Evolutionary conservation across 2,113 vertebrate species (phyloP), one percentile per base, ranked within the genome.

Genomic region (Chaetodon auriga): DNA sequence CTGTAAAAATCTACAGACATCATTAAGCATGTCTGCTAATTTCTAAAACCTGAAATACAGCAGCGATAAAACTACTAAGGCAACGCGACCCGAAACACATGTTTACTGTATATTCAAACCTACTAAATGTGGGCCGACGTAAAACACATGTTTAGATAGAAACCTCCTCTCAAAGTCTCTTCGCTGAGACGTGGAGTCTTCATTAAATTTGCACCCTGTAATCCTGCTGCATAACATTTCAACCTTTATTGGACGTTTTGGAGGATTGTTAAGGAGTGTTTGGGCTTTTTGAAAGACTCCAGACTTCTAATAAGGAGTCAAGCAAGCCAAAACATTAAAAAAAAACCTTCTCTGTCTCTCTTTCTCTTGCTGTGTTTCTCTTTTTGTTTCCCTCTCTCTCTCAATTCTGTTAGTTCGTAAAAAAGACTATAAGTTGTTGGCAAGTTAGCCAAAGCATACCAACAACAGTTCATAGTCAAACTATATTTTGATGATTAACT

Each of bases 21-120:
- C 82, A 91, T 91, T 91, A 89, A 86, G 62, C 74, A n/a, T 64
- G 87, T 83, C 81, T 75, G 88, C 91, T 93, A 92, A 94, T 94
- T 94, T 89, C 68, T 78, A 55, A 90, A 92, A 87, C 77, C 81
- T 75, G 76, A 86, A 89, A 81, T 68, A 78, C 62, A 80, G 77
- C 41, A 7, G 85, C 1, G 69, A 90, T 92, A 84, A 92, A 94
- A 91, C 73, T 78, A 86, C 79, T 73, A 38, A 83, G 60, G 80
- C 63, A 54, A 84, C 21, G 12, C 76, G 80, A 86, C 36, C 75
- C 12, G 12, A 82, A 92, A 87, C 83, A 84, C 55, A 77, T 92
- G 92, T 90, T 89, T 90, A 87, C 82, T 53, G 54, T 74, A 70
- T 54, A 61, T 3, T 62, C 68, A 57, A 78, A 82, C 15, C 60